phyloP scores from a whole-genome alignment of 2,113 vertebrate genomes.

The Hylia prasina region DNA sequence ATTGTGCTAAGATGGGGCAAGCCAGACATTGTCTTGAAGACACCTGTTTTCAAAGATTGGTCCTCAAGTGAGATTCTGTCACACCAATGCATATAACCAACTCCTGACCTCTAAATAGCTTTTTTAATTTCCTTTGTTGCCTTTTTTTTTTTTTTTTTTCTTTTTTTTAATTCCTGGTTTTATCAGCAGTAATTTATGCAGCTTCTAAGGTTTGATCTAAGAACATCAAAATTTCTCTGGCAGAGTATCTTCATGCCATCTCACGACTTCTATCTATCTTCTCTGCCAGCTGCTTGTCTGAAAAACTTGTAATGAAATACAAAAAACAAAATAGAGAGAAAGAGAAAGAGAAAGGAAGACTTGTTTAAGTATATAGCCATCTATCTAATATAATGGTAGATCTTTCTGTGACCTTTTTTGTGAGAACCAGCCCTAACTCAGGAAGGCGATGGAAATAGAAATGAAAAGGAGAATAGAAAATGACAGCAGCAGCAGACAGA shows the following conservation, averaged over 20 bases:
- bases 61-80: background rate
- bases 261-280: background rate
- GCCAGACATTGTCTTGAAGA: background rate
- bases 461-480: background rate
- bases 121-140: background rate
- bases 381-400: background rate
- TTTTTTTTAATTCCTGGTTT: background rate
- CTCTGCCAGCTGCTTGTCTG: background rate
- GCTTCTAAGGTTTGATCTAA: background rate
- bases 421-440: background rate
- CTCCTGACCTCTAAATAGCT: background rate
- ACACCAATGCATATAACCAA: background rate
- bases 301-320: background rate
- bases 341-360: background rate
- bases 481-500: slow-evolving; percentile 19
- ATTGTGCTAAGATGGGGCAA: background rate
- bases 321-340: background rate
- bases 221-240: background rate
- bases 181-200: background rate
- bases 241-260: background rate
- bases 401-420: slow-evolving; percentile 7
- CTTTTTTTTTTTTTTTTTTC: too few species aligned
- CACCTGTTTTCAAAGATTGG: background rate
- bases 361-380: background rate
- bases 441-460: background rate